Evolutionary conservation across 2,113 vertebrate genomes (phyloP), one percentile per base, ranked within the genome.

Genomic region (Cavia aperea): DNA sequence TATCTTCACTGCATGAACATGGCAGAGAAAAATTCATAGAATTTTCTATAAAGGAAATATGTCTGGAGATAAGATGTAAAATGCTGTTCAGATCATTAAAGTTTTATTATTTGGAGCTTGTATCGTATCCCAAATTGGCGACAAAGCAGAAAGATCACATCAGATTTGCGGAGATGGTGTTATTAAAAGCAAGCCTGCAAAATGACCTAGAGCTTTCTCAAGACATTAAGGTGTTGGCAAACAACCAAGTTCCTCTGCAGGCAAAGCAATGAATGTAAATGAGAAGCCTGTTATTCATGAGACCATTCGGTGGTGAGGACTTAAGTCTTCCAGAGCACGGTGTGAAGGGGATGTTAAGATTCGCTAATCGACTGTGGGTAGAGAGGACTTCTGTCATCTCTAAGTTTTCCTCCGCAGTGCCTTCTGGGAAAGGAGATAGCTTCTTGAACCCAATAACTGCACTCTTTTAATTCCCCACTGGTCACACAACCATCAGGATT

Each of bases 101-200:
- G 62, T 91, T 92, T 90, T 81, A 94, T 77, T 36, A 58, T 95
- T 95, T 96, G 90, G 81, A 63, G 88, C 72, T 49, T 82, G 89
- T 26, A 9, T 1, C 86, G 39, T 93, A 88, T 4, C 5, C 63
- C 95, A 96, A 96, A 94, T 4, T 81, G 72, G 31, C 5, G 19
- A 73, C 12, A 73, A 95, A 97, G 90, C 1, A 77, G 60, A 85
- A 81, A 95, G n/a, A 83, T 95, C 92, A 95, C 93, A 93, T 97
- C 56, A 87, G 49, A 91, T 96, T 96, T 93, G 7, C 93, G 86
- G 86, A 85, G 60, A 56, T 12, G 14, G 79, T 8, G 36, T 15
- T 65, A 89, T 93, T 90, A 95, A 94, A 96, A 70, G n/a, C 70
- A 73, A 46, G 60, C 33, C 89, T 95, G 68, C 81, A 93, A 95